Evolutionary conservation across 2,113 vertebrate genomes (phyloP), one percentile per base, ranked within the genome.

Genomic region (Heliornis fulica): DNA sequence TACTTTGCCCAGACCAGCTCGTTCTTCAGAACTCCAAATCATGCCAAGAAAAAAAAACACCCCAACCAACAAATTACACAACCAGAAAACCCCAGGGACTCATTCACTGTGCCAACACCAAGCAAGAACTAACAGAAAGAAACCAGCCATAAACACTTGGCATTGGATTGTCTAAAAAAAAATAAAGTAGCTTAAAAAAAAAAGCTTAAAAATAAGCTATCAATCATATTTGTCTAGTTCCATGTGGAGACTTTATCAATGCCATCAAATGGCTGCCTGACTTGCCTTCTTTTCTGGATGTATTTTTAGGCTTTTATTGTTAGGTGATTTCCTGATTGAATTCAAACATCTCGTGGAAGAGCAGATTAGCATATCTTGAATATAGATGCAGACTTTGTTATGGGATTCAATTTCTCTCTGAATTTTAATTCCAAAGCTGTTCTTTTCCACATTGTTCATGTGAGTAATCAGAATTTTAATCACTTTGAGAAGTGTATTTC

Each of bases 371-470:
- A 83, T 95, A 69, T 46, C 92, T 87, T 86, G 94, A 97, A 96
- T 97, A 96, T 91, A 95, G 94, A 98, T 93, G 94, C 83, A 86
- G 82, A 25, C 63, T 87, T 82, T 65, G 36, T 40, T 87, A 76
- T 45, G 89, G 89, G 83, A 97, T 95, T 97, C 72, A 59, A 92
- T 95, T 97, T 95, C 93, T 88, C 85, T 61, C 34, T 66, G 94
- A 92, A 97, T 97, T 96, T 97, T 96, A 96, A 97, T 96, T 96
- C 94, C 79, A 57, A 77, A 94, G 83, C 61, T 97, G 82, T 68
- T 95, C 80, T 95, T 91, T 91, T 91, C 93, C 79, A 82, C 90
- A 36, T 61, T 86, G 57, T 57, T 95, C 66, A 9, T 25, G 72
- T 20, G 32, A 91, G 89, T 83, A 91, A 96, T 93, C 72, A 75